Evolutionary conservation across 2,888 invertebrate genomes (phyloP).

Genomic region (Coelinius sp.): DNA sequence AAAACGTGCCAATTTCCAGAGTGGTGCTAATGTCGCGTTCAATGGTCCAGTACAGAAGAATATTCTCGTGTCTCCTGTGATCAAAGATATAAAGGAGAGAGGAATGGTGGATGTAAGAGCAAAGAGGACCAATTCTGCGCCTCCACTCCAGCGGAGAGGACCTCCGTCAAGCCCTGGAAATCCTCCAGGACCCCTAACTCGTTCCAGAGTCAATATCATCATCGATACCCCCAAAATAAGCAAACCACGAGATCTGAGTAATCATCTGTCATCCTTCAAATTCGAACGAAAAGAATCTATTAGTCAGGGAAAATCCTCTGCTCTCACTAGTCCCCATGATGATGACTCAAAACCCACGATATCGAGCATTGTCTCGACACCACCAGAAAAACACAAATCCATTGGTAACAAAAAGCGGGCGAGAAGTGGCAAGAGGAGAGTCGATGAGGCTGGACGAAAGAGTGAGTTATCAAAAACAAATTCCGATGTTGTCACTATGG

Average conservation of each 20-base stretch:
- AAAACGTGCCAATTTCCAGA: conserved; percentile 63
- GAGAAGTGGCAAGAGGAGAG: conserved; percentile 59
- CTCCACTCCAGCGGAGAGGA: conserved; percentile 51
- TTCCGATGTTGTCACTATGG: conserved; percentile 76
- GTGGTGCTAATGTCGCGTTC: conserved; percentile 61
- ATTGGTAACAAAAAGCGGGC: conserved; percentile 60
- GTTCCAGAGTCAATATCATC: conserved; percentile 59
- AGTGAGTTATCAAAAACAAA: conserved; percentile 44
- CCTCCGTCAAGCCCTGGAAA: neutral
- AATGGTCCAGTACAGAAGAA: conserved; percentile 16
- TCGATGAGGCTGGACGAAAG: conserved; percentile 45
- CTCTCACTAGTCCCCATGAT: conserved; percentile 23
- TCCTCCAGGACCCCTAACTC: conserved; percentile 36
- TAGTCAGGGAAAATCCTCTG: conserved; percentile 12
- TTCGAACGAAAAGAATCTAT: neutral
- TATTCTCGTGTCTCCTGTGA: conserved; percentile 10
- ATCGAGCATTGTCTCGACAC: neutral
- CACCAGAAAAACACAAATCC: conserved; percentile 54
- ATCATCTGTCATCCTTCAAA: neutral
- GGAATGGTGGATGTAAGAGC: conserved; percentile 37
- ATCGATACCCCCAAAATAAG: conserved; percentile 55
- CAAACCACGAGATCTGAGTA: neutral
- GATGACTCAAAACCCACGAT: conserved; percentile 32
- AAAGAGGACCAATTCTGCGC: conserved; percentile 61
- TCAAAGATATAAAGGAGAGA: conserved; percentile 28